Evolutionary conservation across 2,797 vertebrate species (phyloP).

Genomic region (Rhincodon typus): DNA sequence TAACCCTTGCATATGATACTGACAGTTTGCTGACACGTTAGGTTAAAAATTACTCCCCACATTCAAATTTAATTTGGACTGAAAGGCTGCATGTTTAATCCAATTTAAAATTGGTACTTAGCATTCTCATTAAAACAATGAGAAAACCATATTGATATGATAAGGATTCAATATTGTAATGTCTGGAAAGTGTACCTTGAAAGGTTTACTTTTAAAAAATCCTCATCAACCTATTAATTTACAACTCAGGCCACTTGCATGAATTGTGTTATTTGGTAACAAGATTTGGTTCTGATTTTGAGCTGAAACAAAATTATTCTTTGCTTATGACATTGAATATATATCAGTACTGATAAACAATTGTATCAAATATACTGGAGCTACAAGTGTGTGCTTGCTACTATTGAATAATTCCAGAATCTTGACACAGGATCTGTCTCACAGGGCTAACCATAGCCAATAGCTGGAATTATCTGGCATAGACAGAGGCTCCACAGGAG

Average conservation of each 20-base stretch:
- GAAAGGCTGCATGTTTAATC: not conserved
- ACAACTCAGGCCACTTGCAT: not conserved
- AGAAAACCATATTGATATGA: not conserved
- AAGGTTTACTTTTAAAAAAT: not conserved
- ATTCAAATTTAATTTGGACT: not conserved
- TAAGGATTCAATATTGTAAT: not conserved
- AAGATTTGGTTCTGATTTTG: not conserved
- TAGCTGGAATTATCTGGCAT: not conserved
- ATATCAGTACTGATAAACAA: not conserved
- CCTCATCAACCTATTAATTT: not conserved
- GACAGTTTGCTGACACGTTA: not conserved
- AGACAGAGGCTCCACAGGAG: slow-evolving; percentile 11
- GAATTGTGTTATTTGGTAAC: not conserved
- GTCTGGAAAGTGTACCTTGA: not conserved
- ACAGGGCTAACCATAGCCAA: not conserved
- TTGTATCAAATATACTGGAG: not conserved
- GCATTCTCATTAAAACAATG: not conserved
- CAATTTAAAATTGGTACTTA: not conserved
- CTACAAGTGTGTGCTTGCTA: not conserved
- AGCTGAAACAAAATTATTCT: not conserved
- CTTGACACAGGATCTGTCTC: not conserved
- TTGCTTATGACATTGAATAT: not conserved
- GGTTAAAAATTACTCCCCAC: not conserved
- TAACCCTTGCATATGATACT: not conserved
- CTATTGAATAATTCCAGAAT: not conserved